Percentiles rank a stretch among this genome's conserved stretches.
phyloP scores from a whole-genome alignment of 2,888 invertebrate genomes.

The Sinhomidia bicolor region DNA sequence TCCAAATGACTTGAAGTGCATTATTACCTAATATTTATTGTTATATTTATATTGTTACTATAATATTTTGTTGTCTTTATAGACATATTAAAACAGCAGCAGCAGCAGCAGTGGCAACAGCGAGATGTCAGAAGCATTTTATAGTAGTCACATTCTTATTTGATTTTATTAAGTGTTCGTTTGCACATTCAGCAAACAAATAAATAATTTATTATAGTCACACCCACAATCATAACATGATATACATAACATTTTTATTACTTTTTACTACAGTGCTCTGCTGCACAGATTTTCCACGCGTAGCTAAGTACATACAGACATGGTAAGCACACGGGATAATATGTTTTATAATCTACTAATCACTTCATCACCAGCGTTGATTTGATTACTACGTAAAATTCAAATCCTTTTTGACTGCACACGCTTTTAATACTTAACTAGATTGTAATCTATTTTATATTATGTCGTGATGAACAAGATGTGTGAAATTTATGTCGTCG shows the following conservation, averaged over 20 bases:
- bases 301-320: background rate
- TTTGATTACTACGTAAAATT: background rate
- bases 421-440: too few species aligned
- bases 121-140: conserved; percentile 3
- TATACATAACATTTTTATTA: background rate
- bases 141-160: background rate
- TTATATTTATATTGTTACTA: background rate
- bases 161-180: conserved; percentile 5
- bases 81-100: background rate
- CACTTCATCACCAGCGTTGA: background rate
- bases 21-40: background rate
- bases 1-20: conserved; percentile 4
- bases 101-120: too few species aligned
- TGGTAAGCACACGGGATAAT: background rate
- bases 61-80: background rate
- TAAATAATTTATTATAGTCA: conserved; percentile 20
- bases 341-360: background rate
- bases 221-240: conserved; percentile 28
- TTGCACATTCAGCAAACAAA: background rate
- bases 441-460: too few species aligned
- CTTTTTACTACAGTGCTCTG: too few species aligned
- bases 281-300: conserved; percentile 12
- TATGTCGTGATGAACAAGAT: too few species aligned
- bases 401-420: too few species aligned
- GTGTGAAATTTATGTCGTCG: too few species aligned